These are phyloP conservation scores for Lathamus discolor DNA, from an alignment of 2,113 vertebrate genomes.

Conservation along the genomic window DNA sequence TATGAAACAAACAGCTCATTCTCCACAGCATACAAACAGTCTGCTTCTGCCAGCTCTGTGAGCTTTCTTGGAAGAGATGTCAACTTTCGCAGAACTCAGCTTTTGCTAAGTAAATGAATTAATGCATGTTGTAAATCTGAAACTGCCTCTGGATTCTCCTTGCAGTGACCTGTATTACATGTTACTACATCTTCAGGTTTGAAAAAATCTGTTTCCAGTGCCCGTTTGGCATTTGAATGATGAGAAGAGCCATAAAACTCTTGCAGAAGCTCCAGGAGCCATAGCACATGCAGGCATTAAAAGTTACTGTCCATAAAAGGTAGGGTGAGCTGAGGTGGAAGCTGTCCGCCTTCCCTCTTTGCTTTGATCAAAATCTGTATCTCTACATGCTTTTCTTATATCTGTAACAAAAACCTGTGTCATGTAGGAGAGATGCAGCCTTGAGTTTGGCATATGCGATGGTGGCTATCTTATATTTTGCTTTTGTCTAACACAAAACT, in stretches of 20 bases:
- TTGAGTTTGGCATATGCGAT: neutral
- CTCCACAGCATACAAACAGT: neutral
- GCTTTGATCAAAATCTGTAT: neutral
- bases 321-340: neutral
- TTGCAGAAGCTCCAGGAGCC: neutral
- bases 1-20: neutral
- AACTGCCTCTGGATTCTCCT: neutral
- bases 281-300: rapidly evolving
- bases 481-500: neutral
- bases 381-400: neutral
- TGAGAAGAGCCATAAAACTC: neutral
- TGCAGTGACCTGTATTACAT: neutral
- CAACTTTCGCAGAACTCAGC: neutral
- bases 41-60: neutral
- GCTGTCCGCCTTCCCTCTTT: neutral
- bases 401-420: neutral
- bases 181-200: neutral
- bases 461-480: neutral
- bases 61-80: neutral
- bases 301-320: neutral
- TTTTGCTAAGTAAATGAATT: neutral
- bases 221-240: neutral
- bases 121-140: neutral
- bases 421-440: neutral
- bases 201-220: neutral